These are phyloP conservation scores for Agonopterix alstromeriana DNA, from an alignment of 2,888 invertebrate genomes.

Conservation along the genomic window DNA sequence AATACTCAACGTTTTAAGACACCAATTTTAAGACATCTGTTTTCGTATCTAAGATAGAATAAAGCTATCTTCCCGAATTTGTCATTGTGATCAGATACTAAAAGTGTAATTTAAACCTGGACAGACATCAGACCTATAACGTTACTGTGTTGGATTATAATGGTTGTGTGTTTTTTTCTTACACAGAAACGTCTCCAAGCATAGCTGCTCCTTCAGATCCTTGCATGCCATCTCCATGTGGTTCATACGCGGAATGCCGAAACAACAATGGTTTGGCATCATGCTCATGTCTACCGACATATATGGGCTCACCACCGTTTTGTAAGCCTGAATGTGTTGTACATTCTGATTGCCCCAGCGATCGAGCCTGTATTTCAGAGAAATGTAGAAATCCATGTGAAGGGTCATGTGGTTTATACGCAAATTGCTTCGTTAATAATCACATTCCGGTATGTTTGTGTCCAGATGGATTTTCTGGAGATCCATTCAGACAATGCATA, in stretches of 20 bases:
- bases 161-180: background rate
- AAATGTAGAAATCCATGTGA: constrained; percentile 84
- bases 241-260: constrained; percentile 83
- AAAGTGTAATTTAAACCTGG: too few species aligned
- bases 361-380: constrained; percentile 80
- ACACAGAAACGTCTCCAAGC: constrained; percentile 41
- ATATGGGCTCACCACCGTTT: constrained; percentile 79
- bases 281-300: constrained; percentile 82
- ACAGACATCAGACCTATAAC: too few species aligned
- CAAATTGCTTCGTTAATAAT: constrained; percentile 81
- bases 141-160: background rate
- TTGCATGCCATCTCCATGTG: constrained; percentile 85
- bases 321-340: constrained; percentile 81
- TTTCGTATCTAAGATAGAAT: too few species aligned
- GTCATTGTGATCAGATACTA: too few species aligned
- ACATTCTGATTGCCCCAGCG: constrained; percentile 79
- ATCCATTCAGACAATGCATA: constrained; percentile 82
- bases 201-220: constrained; percentile 72
- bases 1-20: too few species aligned
- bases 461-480: constrained; percentile 79
- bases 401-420: constrained; percentile 81
- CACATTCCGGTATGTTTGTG: constrained; percentile 86
- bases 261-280: constrained; percentile 82
- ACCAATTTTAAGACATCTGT: too few species aligned
- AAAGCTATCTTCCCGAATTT: too few species aligned